A percentile compares a stretch with the other conserved stretches of the same genome.
phyloP scores from a whole-genome alignment of 2,888 invertebrate genomes.

The Nebria salina region DNA sequence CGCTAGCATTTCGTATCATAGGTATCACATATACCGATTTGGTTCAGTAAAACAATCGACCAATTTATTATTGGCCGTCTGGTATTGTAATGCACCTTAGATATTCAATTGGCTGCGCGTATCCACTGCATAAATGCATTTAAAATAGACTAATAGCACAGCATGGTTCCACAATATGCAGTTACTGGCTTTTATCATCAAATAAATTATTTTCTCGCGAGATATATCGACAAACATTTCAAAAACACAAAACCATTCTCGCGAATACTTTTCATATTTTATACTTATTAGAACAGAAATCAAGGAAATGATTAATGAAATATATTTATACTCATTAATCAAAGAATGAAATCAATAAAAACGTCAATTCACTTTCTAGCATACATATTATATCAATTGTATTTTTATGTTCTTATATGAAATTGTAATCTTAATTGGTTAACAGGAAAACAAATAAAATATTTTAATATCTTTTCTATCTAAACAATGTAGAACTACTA shows the following conservation, averaged over 20 bases:
- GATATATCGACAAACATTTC: too few species aligned
- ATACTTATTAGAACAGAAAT: neutral
- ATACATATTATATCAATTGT: neutral
- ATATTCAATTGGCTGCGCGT: slow-evolving; percentile 43
- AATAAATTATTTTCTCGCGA: neutral
- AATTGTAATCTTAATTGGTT: too few species aligned
- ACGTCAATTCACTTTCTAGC: neutral
- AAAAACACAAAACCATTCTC: too few species aligned
- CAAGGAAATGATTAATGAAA: neutral
- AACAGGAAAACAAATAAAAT: too few species aligned
- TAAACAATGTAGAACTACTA: neutral
- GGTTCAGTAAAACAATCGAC: slow-evolving; percentile 49
- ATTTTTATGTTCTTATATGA: neutral
- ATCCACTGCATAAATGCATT: slow-evolving; percentile 51
- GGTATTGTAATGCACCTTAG: neutral
- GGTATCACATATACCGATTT: slow-evolving; percentile 41
- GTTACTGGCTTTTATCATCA: neutral
- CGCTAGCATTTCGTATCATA: neutral
- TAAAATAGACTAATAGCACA: slow-evolving; percentile 51
- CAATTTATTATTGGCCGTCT: slow-evolving; percentile 37
- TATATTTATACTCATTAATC: too few species aligned
- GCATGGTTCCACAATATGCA: slow-evolving; percentile 46
- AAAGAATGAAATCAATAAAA: too few species aligned
- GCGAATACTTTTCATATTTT: too few species aligned
- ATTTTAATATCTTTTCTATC: neutral